Conservation (phyloP, 2,113 vertebrate genomes). For the Periophthalmodon schlosseri region DNA sequence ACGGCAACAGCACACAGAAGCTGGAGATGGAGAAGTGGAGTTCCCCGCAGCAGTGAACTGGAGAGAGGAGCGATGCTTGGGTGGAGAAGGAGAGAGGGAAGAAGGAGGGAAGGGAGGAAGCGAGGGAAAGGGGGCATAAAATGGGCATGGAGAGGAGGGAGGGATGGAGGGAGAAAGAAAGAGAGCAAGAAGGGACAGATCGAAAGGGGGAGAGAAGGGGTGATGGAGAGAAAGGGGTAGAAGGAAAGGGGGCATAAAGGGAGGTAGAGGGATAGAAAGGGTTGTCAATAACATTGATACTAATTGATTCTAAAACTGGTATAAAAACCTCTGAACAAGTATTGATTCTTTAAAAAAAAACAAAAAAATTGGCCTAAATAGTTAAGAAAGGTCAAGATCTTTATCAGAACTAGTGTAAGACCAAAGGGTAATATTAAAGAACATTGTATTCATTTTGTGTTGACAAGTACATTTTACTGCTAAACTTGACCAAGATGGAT, state of each 20-base stretch:
- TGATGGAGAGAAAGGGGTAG: too few species aligned
- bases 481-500: neutral
- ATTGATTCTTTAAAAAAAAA: too few species aligned
- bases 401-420: too few species aligned
- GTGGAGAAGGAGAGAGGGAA: constrained; percentile 4
- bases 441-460: too few species aligned
- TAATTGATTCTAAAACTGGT: too few species aligned
- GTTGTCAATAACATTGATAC: too few species aligned
- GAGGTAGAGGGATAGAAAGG: neutral
- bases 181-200: neutral
- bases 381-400: too few species aligned
- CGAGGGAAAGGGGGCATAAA: neutral
- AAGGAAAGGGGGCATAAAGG: neutral
- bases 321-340: too few species aligned
- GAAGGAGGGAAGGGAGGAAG: constrained; percentile 1
- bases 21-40: constrained; percentile 71
- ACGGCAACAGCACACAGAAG: constrained; percentile 79
- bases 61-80: constrained; percentile 57
- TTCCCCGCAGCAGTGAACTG: constrained; percentile 77
- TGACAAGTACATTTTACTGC: too few species aligned
- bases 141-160: neutral
- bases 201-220: neutral
- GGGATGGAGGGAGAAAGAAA: neutral
- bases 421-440: too few species aligned
- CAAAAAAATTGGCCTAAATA: too few species aligned